Evolutionary conservation across 2,888 invertebrate species (phyloP).

Genomic region (Hemistola chrysoprasaria): DNA sequence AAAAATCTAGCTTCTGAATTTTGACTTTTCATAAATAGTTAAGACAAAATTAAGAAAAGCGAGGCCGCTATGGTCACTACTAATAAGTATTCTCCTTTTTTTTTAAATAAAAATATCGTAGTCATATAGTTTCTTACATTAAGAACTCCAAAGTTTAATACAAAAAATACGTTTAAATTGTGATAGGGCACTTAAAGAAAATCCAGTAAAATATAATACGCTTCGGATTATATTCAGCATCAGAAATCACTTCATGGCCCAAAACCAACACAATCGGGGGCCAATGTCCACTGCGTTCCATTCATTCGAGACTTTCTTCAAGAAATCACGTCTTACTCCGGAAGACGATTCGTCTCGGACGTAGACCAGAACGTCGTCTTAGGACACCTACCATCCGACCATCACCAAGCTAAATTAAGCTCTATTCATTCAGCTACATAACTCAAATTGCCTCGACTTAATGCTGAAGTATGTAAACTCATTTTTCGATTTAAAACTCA

Average conservation of each 20-base stretch:
- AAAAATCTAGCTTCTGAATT: too few species aligned
- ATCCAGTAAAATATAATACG: too few species aligned
- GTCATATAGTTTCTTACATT: too few species aligned
- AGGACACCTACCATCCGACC: slow-evolving; percentile 47
- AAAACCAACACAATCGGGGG: slow-evolving; percentile 59
- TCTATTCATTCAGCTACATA: slow-evolving; percentile 1
- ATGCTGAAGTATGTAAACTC: not conserved
- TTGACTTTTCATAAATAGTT: too few species aligned
- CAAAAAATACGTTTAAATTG: too few species aligned
- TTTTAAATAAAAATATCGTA: too few species aligned
- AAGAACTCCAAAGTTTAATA: too few species aligned
- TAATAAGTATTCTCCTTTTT: too few species aligned
- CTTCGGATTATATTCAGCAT: too few species aligned
- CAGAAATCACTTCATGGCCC: slow-evolving; percentile 34
- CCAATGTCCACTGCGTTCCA: slow-evolving; percentile 76
- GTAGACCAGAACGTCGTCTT: slow-evolving; percentile 65
- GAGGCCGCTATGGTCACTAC: too few species aligned
- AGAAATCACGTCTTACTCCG: slow-evolving; percentile 79
- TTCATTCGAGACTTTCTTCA: slow-evolving; percentile 74
- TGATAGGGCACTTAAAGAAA: too few species aligned
- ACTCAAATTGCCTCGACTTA: not conserved
- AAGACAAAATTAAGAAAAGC: too few species aligned
- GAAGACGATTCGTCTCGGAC: slow-evolving; percentile 77
- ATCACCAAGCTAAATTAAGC: slow-evolving; percentile 31
- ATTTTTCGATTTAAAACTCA: slow-evolving; percentile 16